Evolutionary conservation across 53 echinoderm and acorn worm genomes (phyloP), one percentile per base, ranked within the genome.

Genomic region (Crossaster papposus): DNA sequence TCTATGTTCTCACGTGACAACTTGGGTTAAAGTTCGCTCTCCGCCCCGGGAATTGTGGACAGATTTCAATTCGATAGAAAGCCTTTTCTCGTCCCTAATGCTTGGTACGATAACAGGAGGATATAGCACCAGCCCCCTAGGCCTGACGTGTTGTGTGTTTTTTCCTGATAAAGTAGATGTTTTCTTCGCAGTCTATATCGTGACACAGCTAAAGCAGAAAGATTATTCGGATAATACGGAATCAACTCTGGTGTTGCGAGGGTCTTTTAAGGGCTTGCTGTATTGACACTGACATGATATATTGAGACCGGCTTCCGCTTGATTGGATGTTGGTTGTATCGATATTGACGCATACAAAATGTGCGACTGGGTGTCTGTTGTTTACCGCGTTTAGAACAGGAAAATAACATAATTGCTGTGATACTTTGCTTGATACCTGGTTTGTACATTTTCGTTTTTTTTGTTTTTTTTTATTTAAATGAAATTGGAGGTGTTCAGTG

Each of bases 1-100:
- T n/a, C n/a, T 28, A 26, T 68, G 0, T 18, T 12, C 11, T 10
- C 68, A 10, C 24, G 68, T 68, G 68, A 68, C 68, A 68, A 68
- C 26, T 68, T 26, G 24, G 74, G 74, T 31, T n/a, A n/a, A 73
- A 36, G 74, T 73, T 73, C 10, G 44, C 44, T 17, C 17, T 17
- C 74, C 35, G 74, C 74, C 36, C 0, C 0, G 14, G 74, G 35
- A 20, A 36, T 73, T 73, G 12, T 14, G 36, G 74, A 73, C 2
- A 36, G 74, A 73, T 73, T 36, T 20, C 74, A 73, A 73, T 73
- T 73, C 17, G 74, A 73, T 73, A 73, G 74, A 73, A 73, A 73
- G 74, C 74, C 28, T 33, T 44, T 44, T 73, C 34, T 35, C 74
- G 35, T 14, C 11, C 20, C 68, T 68, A 68, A 68, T 68, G 58